Evolutionary conservation across 1,140 invertebrate genomes (phyloP).

Genomic region (Drosophila tropicalis): DNA sequence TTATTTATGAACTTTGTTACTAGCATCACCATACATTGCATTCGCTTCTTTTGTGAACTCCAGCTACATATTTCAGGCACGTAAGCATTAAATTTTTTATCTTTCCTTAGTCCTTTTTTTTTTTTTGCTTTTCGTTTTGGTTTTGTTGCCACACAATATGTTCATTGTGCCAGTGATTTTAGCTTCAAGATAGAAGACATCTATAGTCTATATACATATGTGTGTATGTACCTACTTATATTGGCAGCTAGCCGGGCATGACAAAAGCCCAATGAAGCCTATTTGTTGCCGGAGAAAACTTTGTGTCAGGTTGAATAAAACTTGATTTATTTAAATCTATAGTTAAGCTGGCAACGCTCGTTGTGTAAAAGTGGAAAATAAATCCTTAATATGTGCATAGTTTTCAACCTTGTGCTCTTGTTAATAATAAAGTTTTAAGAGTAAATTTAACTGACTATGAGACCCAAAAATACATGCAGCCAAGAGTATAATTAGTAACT

Average conservation of each 20-base stretch:
- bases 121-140: neutral
- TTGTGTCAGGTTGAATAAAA: slow-evolving; percentile 45
- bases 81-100: slow-evolving; percentile 62
- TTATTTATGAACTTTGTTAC: slow-evolving; percentile 67
- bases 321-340: slow-evolving; percentile 59
- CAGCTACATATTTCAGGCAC: slow-evolving; percentile 58
- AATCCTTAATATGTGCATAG: slow-evolving; percentile 29
- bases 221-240: slow-evolving; percentile 32
- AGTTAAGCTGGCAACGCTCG: slow-evolving; percentile 4
- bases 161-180: slow-evolving; percentile 66
- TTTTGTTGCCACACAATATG: slow-evolving; percentile 56
- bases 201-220: slow-evolving; percentile 14
- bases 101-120: neutral
- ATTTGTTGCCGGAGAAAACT: slow-evolving; percentile 53
- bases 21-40: slow-evolving; percentile 48
- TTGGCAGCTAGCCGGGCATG: slow-evolving; percentile 43
- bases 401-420: slow-evolving; percentile 12
- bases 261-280: slow-evolving; percentile 71
- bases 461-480: slow-evolving; percentile 45
- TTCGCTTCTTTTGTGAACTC: slow-evolving; percentile 39
- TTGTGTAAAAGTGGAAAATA: slow-evolving; percentile 8
- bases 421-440: slow-evolving; percentile 53
- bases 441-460: slow-evolving; percentile 39
- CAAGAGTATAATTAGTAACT: slow-evolving; percentile 61
- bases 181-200: slow-evolving; percentile 47